Percentiles rank a stretch among this genome's conserved stretches.
phyloP scores from a whole-genome alignment of 2,113 vertebrate species.

The Muntiacus muntjak region DNA sequence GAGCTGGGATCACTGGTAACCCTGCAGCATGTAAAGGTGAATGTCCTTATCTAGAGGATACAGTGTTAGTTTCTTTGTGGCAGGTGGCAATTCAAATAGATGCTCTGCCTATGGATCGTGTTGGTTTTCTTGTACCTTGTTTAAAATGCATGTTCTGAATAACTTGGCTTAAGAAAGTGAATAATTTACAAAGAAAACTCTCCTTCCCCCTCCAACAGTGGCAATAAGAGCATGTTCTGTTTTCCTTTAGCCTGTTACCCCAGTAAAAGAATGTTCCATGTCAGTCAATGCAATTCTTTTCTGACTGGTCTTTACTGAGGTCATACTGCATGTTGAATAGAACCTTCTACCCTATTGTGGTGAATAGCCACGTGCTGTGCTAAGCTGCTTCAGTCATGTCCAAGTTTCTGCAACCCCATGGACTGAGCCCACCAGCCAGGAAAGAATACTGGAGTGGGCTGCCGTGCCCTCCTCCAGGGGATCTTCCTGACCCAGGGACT shows the following conservation, averaged over 20 bases:
- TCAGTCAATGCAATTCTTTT: not conserved
- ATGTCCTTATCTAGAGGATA: not conserved
- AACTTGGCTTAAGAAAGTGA: not conserved
- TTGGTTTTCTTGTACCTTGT: not conserved
- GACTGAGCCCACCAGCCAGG: not conserved
- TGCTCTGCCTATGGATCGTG: not conserved
- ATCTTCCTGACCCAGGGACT: not conserved
- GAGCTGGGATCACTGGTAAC: not conserved
- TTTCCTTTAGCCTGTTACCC: not conserved
- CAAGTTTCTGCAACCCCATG: not conserved
- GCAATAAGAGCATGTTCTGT: not conserved
- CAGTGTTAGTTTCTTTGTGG: not conserved
- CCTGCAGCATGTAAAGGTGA: not conserved
- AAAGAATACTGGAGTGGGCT: not conserved
- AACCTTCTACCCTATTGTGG: not conserved
- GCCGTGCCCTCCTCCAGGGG: not conserved
- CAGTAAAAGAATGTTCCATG: not conserved
- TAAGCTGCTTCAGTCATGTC: not conserved
- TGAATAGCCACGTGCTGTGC: not conserved
- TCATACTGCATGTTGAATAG: not conserved
- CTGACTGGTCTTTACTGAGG: not conserved
- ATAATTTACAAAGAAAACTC: slow-evolving; percentile 11
- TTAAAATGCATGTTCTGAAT: not conserved
- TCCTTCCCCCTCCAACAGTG: not conserved
- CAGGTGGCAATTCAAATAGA: not conserved